phyloP scores from a whole-genome alignment of 1,140 invertebrate genomes.

The Apis florea region DNA sequence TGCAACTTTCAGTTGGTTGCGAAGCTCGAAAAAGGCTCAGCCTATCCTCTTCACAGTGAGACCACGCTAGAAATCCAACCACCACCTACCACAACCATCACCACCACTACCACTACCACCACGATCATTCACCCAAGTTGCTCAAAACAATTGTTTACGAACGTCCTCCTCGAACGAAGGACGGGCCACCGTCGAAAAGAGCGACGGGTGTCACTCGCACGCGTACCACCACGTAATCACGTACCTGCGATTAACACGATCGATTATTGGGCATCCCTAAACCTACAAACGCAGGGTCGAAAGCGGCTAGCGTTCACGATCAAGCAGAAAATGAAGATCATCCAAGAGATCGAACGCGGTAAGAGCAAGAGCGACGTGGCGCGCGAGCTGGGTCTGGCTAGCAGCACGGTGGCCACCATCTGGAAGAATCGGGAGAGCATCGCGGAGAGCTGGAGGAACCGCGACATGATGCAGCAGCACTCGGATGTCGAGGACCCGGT shows the following conservation, averaged over 20 bases:
- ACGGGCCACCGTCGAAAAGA: constrained; percentile 19
- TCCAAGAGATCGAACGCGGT: constrained; percentile 82
- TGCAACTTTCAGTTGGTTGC: constrained; percentile 41
- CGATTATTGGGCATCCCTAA: constrained; percentile 69
- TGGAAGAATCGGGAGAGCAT: constrained; percentile 83
- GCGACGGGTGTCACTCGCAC: constrained; percentile 34
- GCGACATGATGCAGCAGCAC: constrained; percentile 76
- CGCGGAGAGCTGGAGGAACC: constrained; percentile 79
- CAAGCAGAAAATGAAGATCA: constrained; percentile 84
- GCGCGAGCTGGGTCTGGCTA: constrained; percentile 81
- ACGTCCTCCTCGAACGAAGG: constrained; percentile 31
- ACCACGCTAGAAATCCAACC: constrained; percentile 40
- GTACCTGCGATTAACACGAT: constrained; percentile 62
- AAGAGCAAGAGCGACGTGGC: constrained; percentile 83
- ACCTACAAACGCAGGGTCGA: constrained; percentile 80
- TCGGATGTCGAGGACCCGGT: constrained; percentile 45
- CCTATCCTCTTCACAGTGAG: constrained; percentile 41
- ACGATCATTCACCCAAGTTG: constrained; percentile 32
- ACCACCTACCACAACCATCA: constrained; percentile 36
- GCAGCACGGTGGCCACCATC: constrained; percentile 83
- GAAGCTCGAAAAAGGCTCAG: constrained; percentile 46
- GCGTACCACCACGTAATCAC: constrained; percentile 37
- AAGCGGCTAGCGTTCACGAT: constrained; percentile 83
- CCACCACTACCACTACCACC: constrained; percentile 10
- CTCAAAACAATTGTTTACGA: constrained; percentile 37